Conservation (phyloP, 2,888 invertebrate genomes). For the Latheticus oryzae region DNA sequence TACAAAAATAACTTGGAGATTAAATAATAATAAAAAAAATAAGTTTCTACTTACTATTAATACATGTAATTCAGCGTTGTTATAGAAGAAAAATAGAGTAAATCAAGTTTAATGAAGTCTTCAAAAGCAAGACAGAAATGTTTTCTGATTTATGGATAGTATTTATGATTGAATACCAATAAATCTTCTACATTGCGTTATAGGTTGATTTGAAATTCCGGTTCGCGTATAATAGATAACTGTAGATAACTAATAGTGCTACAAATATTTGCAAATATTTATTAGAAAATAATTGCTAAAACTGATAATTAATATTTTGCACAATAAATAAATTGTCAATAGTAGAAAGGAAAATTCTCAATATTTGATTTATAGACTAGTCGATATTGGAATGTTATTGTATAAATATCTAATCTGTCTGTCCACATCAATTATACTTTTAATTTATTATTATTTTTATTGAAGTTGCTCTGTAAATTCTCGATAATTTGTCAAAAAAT, state of each 20-base stretch:
- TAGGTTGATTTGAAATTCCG: conserved; percentile 41
- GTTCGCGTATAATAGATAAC: conserved; percentile 33
- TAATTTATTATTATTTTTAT: conserved; percentile 15
- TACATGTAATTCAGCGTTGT: no score
- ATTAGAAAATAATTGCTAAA: conserved; percentile 50
- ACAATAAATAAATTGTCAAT: conserved; percentile 49
- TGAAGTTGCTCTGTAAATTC: no score
- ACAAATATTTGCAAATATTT: conserved; percentile 50
- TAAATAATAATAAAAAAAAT: no score
- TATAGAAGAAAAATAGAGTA: no score
- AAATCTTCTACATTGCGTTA: conserved; percentile 47
- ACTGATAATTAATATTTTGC: conserved; percentile 48
- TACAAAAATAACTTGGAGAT: no score
- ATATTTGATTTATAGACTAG: conserved; percentile 27
- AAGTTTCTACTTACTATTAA: no score
- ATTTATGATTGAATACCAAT: conserved; percentile 46
- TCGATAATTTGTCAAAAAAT: no score
- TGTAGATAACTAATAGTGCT: conserved; percentile 50
- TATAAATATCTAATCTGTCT: conserved; percentile 7
- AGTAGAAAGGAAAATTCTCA: conserved; percentile 43
- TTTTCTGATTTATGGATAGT: conserved; percentile 44
- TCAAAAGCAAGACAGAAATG: no score
- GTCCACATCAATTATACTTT: conserved; percentile 21
- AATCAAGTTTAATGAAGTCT: conserved; percentile 12
- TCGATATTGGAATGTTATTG: not conserved